Evolutionary conservation across 1,140 invertebrate genomes (phyloP).

Genomic region (Procambarus virginalis): DNA sequence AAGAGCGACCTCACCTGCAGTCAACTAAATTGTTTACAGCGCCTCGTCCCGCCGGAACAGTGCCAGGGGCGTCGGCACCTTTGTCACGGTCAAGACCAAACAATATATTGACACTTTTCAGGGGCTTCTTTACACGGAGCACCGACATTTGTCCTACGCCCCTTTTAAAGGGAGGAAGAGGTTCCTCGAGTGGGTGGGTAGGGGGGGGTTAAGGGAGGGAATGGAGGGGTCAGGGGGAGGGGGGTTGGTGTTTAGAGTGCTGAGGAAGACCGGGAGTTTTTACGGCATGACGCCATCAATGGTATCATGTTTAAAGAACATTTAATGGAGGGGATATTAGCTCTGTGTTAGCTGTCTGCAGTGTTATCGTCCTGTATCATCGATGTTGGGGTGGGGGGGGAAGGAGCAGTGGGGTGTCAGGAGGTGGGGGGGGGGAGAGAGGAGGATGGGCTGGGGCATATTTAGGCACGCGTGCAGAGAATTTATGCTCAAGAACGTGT

Average conservation of each 20-base stretch:
- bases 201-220: neutral
- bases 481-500: too few species aligned
- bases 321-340: constrained; percentile 7
- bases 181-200: too few species aligned
- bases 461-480: too few species aligned
- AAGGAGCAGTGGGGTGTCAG: too few species aligned
- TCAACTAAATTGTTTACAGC: constrained; percentile 54
- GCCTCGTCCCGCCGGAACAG: neutral
- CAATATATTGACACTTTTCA: constrained; percentile 61
- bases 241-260: too few species aligned
- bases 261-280: neutral
- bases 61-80: constrained; percentile 31
- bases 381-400: neutral
- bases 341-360: constrained; percentile 9
- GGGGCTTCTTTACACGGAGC: constrained; percentile 12
- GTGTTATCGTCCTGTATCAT: neutral
- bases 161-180: neutral
- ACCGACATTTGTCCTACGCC: constrained; percentile 33
- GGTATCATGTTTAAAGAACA: constrained; percentile 33
- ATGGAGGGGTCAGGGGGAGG: neutral
- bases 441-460: neutral
- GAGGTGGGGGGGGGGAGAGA: neutral
- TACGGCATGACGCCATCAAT: constrained; percentile 3
- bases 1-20: constrained; percentile 52
- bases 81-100: constrained; percentile 63